Base-by-base conservation (phyloP, 2,888 invertebrate species). In the Lacanobia wlatinum region DNA sequence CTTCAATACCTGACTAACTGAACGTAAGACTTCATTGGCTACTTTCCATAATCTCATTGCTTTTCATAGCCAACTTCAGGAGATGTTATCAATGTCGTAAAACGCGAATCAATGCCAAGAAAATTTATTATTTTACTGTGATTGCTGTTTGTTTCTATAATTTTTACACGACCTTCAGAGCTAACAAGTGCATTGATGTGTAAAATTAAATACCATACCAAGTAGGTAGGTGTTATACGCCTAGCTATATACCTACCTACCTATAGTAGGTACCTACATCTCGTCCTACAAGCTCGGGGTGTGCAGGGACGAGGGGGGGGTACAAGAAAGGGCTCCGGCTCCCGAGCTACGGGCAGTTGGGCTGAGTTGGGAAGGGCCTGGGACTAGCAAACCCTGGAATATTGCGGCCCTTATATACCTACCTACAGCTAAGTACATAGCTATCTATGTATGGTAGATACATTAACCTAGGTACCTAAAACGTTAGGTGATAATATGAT, bases 41-140 rank as follows among this genome's bases (percentile, higher is more conserved):
- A 76, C 82, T 84, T 87, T 90, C 90, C 90, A 90, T 88, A 77
- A 81, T 84, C 77, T 77, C 79, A 81, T 78, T 82, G 69, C 78
- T 87, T 87, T 85, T 85, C 73, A 74, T 82, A 82, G 87, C 87
- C 85, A 87, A 85, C 82, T 84, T 82, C 65, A 78, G 72, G 83
- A 77, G 76, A 81, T 77, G 73, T 80, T 83, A 84, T 84, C 84
- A 84, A 80, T 82, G 82, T 82, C 82, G 80, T 81, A 87, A 78
- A 87, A 76, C 60, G 61, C 76, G 78, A 77, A 82, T 84, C 80
- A 85, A 84, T 84, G 86, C 86, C 85, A 86, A 87, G 85, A 84
- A 86, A 86, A 80, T 50, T 60, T 76, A 82, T 65, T 75, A 76
- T 71, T 82, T 74, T 75, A 70, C 69, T 70, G 77, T 79, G 74